These are phyloP conservation scores for Drosophila ironensis DNA, from an alignment of 1,140 invertebrate genomes.

Conservation along the genomic window DNA sequence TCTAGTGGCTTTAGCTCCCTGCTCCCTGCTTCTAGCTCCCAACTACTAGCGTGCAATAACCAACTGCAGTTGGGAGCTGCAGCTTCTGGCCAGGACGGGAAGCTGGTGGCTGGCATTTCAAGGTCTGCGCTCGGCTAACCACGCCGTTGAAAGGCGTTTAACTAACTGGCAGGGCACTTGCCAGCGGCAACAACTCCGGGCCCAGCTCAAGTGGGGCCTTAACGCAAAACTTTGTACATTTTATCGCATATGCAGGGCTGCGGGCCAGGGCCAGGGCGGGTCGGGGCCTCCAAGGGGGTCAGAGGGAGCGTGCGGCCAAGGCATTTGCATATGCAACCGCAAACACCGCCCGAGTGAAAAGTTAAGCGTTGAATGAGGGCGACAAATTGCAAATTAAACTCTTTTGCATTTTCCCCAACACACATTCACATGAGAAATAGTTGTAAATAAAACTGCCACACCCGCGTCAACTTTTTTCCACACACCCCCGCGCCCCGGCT, in stretches of 20 bases:
- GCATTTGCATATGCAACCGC: constrained; percentile 76
- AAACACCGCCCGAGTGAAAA: constrained; percentile 64
- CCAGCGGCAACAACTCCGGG: constrained; percentile 52
- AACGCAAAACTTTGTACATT: constrained; percentile 71
- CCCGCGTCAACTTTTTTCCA: constrained; percentile 56
- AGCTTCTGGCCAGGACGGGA: constrained; percentile 3
- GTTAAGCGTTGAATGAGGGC: constrained; percentile 78
- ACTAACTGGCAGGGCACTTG: constrained; percentile 62
- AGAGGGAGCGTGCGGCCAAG: constrained; percentile 7
- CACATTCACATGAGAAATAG: constrained; percentile 62
- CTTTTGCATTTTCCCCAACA: constrained; percentile 71
- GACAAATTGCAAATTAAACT: constrained; percentile 81
- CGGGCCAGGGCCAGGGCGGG: constrained; percentile 1
- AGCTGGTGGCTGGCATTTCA: constrained; percentile 60
- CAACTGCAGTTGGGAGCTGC: neutral
- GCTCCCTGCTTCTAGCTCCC: neutral
- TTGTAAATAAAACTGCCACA: constrained; percentile 72
- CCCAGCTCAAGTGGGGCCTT: constrained; percentile 64
- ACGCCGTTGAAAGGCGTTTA: constrained; percentile 77
- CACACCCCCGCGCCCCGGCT: constrained; percentile 6
- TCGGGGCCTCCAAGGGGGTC: neutral
- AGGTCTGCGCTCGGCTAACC: constrained; percentile 76
- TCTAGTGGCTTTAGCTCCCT: constrained; percentile 38
- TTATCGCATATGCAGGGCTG: constrained; percentile 59
- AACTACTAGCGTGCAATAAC: neutral